Evolutionary conservation across 2,797 vertebrate genomes (phyloP), one percentile per base, ranked within the genome.

Genomic region (Lepus townsendii): DNA sequence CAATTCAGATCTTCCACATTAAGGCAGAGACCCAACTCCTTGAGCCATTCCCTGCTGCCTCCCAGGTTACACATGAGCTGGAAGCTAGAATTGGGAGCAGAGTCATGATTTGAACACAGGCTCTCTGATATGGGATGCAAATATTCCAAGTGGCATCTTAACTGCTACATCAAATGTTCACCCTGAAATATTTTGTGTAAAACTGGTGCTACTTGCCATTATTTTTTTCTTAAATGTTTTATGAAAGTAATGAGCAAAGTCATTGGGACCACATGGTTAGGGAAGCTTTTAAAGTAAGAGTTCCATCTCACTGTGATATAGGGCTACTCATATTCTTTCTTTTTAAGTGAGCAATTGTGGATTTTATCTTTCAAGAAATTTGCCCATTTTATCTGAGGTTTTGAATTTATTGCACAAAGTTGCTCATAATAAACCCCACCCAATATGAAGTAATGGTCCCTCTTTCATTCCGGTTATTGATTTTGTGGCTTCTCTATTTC

Each of bases 161-260:
- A 47, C 42, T 47, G 42, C 8, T 47, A 47, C 42, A 47, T 47
- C 8, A 47, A 47, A 47, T 47, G 42, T 47, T 47, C 42, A 47
- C 42, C 42, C 42, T 47, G 42, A 47, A 47, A 47, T 47, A 9
- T 47, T 47, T 47, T 93, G 7, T 88, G 63, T 82, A 32, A 68
- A 91, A 50, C 76, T 69, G 11, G 26, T 52, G 57, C 38, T 71
- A 83, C 63, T 47, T 7, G 42, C 42, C 42, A 47, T 79, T 86
- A 62, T 90, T 89, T 76, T 79, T 32, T 22, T 47, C 42, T 91
- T 87, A 60, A 71, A 54, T 87, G 32, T 80, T 86, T 90, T 57
- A 78, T 69, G 79, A 72, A 79, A 32, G 38, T 75, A 24, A 63
- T 50, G 17, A 32, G 32, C 26, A 87, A 83, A 83, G n/a, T 47